Evolutionary conservation across 2,797 vertebrate genomes (phyloP).

Genomic region (Eupleurogrammus muticus): DNA sequence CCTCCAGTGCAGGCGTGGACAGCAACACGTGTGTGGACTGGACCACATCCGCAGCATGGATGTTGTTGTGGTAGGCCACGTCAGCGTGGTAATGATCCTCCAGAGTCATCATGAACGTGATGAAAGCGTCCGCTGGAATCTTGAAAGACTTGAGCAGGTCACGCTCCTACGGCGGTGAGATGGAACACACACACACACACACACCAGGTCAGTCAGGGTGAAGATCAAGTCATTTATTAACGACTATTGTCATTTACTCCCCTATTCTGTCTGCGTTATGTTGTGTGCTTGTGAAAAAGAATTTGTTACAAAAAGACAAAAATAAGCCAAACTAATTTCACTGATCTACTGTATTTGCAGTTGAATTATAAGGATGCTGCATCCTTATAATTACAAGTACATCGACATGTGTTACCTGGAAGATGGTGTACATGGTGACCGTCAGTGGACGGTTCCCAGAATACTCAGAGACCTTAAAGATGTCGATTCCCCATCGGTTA

Average conservation of each 20-base stretch:
- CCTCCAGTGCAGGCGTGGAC: slow-evolving; percentile 92
- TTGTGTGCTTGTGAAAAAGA: too few relatives aligned
- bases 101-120: slow-evolving; percentile 92
- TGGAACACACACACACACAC: not conserved
- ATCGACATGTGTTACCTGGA: slow-evolving; percentile 85
- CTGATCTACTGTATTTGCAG: not conserved
- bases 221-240: slow-evolving; percentile 10
- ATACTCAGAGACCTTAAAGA: slow-evolving; percentile 91
- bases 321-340: too few relatives aligned
- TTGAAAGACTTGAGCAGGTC: slow-evolving; percentile 93
- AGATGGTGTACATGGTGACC: slow-evolving; percentile 91
- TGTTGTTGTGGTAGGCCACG: slow-evolving; percentile 94
- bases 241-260: slow-evolving; percentile 1
- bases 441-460: slow-evolving; percentile 91
- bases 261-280: too few relatives aligned
- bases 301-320: too few relatives aligned
- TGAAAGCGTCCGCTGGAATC: slow-evolving; percentile 90
- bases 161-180: slow-evolving; percentile 83
- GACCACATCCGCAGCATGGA: slow-evolving; percentile 92
- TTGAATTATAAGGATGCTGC: not conserved
- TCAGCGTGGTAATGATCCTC: slow-evolving; percentile 92
- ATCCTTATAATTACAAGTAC: not conserved
- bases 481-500: slow-evolving; percentile 92
- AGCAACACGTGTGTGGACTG: slow-evolving; percentile 94
- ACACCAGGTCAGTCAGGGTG: slow-evolving; percentile 2